phyloP scores from a whole-genome alignment of 2,797 vertebrate species.

The Platyrinchus mystaceus region DNA sequence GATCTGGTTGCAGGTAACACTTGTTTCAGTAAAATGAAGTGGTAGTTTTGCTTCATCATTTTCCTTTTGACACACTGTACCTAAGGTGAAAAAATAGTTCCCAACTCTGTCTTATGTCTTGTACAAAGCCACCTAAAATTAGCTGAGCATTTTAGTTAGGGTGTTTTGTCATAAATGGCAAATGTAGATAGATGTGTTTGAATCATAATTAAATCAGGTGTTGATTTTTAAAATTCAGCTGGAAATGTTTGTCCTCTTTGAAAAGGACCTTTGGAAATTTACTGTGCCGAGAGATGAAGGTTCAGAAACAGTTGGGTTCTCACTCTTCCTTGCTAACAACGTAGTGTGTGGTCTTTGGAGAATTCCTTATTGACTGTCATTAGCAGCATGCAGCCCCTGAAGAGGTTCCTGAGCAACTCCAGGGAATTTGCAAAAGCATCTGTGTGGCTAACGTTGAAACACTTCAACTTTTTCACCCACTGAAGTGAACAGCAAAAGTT shows the following conservation, averaged over 20 bases:
- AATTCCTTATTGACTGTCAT: conserved; percentile 16
- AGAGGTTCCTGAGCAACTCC: background rate
- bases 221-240: background rate
- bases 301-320: background rate
- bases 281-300: background rate
- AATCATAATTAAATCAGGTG: background rate
- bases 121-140: background rate
- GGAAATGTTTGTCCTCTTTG: background rate
- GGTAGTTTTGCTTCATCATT: background rate
- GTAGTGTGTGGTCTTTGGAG: conserved; percentile 37
- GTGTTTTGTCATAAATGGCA: background rate
- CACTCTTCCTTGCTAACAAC: background rate
- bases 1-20: background rate
- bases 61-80: background rate
- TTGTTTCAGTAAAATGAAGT: background rate
- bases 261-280: background rate
- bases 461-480: background rate
- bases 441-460: background rate
- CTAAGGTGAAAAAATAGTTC: background rate
- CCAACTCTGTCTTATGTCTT: background rate
- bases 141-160: background rate
- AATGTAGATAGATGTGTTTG: background rate
- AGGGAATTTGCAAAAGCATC: background rate
- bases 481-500: background rate
- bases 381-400: background rate